Evolutionary conservation across 2,888 invertebrate species (phyloP), one percentile per base, ranked within the genome.

Genomic region (Leptinotarsa juncta): DNA sequence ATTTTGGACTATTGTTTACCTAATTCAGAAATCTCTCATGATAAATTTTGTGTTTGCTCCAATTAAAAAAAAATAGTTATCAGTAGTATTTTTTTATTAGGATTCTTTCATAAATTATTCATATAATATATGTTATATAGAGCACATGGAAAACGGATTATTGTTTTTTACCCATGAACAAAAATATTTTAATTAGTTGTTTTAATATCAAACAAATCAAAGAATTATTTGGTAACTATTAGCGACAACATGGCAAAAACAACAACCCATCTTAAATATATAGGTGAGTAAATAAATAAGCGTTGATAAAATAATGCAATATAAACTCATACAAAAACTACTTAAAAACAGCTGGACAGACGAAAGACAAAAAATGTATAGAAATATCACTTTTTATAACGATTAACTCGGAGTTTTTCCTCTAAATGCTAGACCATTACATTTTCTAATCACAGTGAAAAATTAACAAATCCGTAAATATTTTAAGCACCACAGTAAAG

Each of bases 341-440:
- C 70, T 67, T 66, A 78, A 73, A 75, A 81, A 80, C 81, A 80
- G 78, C 81, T 81, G 82, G 81, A 80, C 81, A 81, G 81, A 80
- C 68, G 70, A 74, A 72, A 65, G 72, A 73, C 26, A 74, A 78
- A 75, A 79, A 73, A 62, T 71, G 51, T 75, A 71, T 70, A 73
- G 72, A 78, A 76, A 75, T 75, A 76, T 79, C 77, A 71, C 77
- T 67, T 75, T 70, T 62, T 65, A 67, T 67, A 60, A 66, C 67
- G 70, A 67, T 48, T 65, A 62, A 53, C 50, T 71, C 7, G 1
- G 10, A 75, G 71, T 72, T 72, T 60, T 67, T 71, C 57, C 72
- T 73, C 23, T 68, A 79, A 75, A 76, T 77, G 78, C 76, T 68
- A 75, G 48, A 71, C 48, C 70, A 32, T 51, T 69, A 74, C 49